Conservation (phyloP, 2,888 invertebrate species). For the Melinopterus prodromus region DNA sequence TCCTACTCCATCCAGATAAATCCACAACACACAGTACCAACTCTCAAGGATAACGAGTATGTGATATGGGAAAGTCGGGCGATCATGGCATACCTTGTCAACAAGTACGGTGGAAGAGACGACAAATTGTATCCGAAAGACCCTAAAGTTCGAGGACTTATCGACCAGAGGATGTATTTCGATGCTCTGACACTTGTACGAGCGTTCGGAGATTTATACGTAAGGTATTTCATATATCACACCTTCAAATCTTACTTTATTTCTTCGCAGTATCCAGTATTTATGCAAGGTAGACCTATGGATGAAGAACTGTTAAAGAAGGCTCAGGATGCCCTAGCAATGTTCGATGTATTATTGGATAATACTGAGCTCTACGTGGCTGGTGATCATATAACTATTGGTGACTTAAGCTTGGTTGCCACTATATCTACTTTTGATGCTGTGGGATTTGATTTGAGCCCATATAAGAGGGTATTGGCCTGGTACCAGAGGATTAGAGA, state of each 20-base stretch:
- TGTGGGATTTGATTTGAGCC: slow-evolving; percentile 68
- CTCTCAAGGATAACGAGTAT: slow-evolving; percentile 84
- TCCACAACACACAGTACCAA: slow-evolving; percentile 86
- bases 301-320: slow-evolving; percentile 75
- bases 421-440: slow-evolving; percentile 76
- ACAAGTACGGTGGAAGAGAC: slow-evolving; percentile 80
- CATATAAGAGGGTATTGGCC: slow-evolving; percentile 72
- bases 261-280: slow-evolving; percentile 51
- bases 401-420: slow-evolving; percentile 76
- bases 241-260: background rate
- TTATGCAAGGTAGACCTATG: slow-evolving; percentile 59
- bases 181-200: slow-evolving; percentile 79
- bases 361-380: slow-evolving; percentile 72
- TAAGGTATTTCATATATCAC: slow-evolving; percentile 57
- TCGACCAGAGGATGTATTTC: slow-evolving; percentile 83
- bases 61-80: slow-evolving; percentile 85
- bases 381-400: slow-evolving; percentile 77
- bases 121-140: slow-evolving; percentile 81
- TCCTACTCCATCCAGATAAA: slow-evolving; percentile 67
- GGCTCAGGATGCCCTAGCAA: slow-evolving; percentile 72
- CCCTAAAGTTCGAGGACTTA: slow-evolving; percentile 75
- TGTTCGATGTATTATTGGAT: slow-evolving; percentile 75
- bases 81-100: slow-evolving; percentile 80
- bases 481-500: slow-evolving; percentile 70
- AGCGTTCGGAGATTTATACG: slow-evolving; percentile 75